Evolutionary conservation across 1,140 invertebrate genomes (phyloP).

Genomic region (Yoshiicerus persimilis): DNA sequence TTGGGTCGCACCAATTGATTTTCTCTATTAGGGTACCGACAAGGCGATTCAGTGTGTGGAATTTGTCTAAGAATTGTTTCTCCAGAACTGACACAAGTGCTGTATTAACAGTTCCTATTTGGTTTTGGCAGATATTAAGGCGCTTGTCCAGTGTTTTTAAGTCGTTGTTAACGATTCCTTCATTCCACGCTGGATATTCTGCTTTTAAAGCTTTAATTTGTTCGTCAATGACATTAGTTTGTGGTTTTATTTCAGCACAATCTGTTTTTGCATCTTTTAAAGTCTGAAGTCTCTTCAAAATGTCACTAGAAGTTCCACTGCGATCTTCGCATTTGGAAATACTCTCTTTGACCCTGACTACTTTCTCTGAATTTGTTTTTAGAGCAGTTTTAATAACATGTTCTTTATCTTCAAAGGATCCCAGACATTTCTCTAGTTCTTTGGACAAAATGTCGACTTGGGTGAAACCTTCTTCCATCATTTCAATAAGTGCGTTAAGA

Average conservation of each 20-base stretch:
- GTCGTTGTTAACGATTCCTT: constrained; percentile 76
- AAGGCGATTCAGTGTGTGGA: constrained; percentile 75
- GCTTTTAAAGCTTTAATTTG: constrained; percentile 70
- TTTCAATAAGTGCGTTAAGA: constrained; percentile 66
- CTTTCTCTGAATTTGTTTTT: constrained; percentile 67
- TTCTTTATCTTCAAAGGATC: constrained; percentile 71
- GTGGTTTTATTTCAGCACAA: constrained; percentile 68
- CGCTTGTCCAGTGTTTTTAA: constrained; percentile 74
- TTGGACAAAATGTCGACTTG: constrained; percentile 71
- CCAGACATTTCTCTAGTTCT: constrained; percentile 71
- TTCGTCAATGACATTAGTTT: constrained; percentile 66
- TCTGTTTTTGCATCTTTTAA: constrained; percentile 49
- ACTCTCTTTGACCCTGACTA: constrained; percentile 77
- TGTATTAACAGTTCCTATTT: constrained; percentile 78
- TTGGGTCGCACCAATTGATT: constrained; percentile 86
- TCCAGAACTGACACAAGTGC: constrained; percentile 78
- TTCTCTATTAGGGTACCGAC: constrained; percentile 81
- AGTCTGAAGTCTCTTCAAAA: constrained; percentile 72
- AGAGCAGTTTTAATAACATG: constrained; percentile 69
- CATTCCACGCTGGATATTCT: constrained; percentile 75
- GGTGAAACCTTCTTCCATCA: constrained; percentile 76
- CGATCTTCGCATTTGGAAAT: constrained; percentile 89
- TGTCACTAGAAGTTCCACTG: constrained; percentile 80
- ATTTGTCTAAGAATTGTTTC: constrained; percentile 84
- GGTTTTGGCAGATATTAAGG: constrained; percentile 69